phyloP scores from a whole-genome alignment of 92 coral and sea anemone genomes.

The Siderastrea siderea region DNA sequence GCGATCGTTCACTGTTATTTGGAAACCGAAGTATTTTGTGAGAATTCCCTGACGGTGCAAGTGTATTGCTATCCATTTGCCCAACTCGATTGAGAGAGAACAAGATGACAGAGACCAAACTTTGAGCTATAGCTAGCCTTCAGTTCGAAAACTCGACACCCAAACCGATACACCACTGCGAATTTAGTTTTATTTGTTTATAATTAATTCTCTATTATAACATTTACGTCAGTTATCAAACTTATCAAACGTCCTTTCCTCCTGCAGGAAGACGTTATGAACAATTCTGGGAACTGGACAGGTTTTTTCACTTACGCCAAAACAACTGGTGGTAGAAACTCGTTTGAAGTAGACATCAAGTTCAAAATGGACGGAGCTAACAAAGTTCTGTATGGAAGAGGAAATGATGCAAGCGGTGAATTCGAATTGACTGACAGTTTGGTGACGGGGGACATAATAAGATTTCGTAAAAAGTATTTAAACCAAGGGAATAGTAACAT shows the following conservation, averaged over 20 bases:
- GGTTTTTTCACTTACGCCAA: constrained; percentile 89
- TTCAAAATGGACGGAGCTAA: constrained; percentile 87
- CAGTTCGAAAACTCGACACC: too few relatives aligned
- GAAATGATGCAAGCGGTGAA: constrained; percentile 78
- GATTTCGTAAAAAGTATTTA: constrained; percentile 80
- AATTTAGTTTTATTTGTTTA: too few relatives aligned
- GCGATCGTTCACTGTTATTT: too few relatives aligned
- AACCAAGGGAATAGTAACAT: constrained; percentile 42
- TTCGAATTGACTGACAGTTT: constrained; percentile 82
- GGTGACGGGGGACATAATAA: constrained; percentile 70
- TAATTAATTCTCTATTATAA: not conserved
- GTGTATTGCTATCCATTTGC: too few relatives aligned
- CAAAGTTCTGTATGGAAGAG: constrained; percentile 74
- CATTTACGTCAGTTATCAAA: not conserved
- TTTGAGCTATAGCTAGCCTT: too few relatives aligned
- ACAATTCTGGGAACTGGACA: constrained; percentile 89
- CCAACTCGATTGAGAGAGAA: too few relatives aligned
- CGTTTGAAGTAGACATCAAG: constrained; percentile 79
- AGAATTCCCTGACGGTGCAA: too few relatives aligned
- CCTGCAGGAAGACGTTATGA: constrained; percentile 78
- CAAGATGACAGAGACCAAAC: too few relatives aligned
- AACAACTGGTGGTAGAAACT: constrained; percentile 83
- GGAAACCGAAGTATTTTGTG: too few relatives aligned
- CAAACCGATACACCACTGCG: too few relatives aligned
- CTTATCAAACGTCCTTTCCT: not conserved